phyloP scores from a whole-genome alignment of 2,888 invertebrate genomes.

The Campoplex capitator region DNA sequence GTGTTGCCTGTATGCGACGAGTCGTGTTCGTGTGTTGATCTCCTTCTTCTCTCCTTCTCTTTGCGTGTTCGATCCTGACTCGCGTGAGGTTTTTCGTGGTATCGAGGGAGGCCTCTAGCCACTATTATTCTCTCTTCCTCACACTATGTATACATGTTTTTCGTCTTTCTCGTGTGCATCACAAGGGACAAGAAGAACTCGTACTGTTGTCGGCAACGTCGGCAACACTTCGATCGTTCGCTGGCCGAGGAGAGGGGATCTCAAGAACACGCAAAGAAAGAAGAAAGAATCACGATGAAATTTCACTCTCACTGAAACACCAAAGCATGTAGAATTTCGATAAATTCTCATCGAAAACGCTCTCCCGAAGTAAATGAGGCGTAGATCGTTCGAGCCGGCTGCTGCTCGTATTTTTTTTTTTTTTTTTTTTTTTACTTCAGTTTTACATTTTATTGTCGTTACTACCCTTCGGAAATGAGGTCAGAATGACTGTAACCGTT shows the following conservation, averaged over 20 bases:
- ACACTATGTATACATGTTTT: background rate
- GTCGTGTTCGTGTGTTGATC: conserved; percentile 43
- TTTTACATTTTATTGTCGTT: conserved; percentile 16
- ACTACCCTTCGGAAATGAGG: background rate
- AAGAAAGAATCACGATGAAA: conserved; percentile 1
- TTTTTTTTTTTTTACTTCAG: background rate
- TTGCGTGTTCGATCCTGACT: conserved; percentile 38
- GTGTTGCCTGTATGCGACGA: conserved; percentile 25
- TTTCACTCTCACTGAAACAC: background rate
- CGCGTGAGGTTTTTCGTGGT: conserved; percentile 42
- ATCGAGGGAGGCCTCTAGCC: conserved; percentile 23
- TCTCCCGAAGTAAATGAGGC: background rate
- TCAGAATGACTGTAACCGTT: background rate
- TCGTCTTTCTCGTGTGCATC: conserved; percentile 26
- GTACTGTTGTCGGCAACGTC: conserved; percentile 3
- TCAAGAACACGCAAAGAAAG: background rate
- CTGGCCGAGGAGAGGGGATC: background rate
- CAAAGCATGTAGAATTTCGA: background rate
- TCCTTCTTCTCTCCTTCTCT: conserved; percentile 49
- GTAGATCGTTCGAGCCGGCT: background rate
- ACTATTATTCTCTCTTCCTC: background rate
- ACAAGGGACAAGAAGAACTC: conserved; percentile 6
- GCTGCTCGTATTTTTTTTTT: background rate
- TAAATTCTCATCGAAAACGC: background rate
- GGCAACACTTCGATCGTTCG: conserved; percentile 17